Evolutionary conservation across 2,113 vertebrate species (phyloP).

Genomic region (Urocolius indicus): DNA sequence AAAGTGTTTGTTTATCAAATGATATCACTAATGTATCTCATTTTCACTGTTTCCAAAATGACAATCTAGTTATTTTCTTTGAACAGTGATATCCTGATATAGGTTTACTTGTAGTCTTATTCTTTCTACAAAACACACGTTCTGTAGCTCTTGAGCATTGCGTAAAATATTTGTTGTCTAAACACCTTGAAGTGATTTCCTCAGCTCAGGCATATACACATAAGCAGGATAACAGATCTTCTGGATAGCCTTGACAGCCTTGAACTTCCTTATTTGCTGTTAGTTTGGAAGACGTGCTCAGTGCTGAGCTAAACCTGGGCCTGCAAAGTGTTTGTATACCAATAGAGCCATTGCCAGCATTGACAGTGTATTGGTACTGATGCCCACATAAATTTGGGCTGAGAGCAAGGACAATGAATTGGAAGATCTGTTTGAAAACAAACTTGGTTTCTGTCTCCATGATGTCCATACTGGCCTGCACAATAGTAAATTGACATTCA

Average conservation of each 20-base stretch:
- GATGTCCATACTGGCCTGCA: not conserved
- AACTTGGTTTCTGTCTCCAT: not conserved
- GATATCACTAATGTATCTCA: not conserved
- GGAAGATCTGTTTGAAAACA: not conserved
- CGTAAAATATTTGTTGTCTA: not conserved
- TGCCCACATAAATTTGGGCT: not conserved
- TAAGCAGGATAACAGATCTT: not conserved
- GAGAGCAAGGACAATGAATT: not conserved
- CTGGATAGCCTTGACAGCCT: not conserved
- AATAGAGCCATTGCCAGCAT: not conserved
- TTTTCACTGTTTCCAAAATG: not conserved
- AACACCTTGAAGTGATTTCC: not conserved
- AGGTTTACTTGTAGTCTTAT: not conserved
- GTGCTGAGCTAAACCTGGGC: not conserved
- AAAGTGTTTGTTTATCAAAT: conserved; percentile 2
- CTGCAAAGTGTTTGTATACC: not conserved
- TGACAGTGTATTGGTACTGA: not conserved
- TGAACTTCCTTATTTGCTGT: not conserved
- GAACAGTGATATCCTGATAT: not conserved
- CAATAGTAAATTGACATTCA: not conserved
- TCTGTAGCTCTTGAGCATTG: not conserved
- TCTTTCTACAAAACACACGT: not conserved
- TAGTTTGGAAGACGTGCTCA: not conserved
- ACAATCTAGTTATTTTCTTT: not conserved
- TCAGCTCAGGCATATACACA: not conserved